Evolutionary conservation across 2,113 vertebrate genomes (phyloP), one percentile per base, ranked within the genome.

Genomic region (Mohoua ochrocephala): DNA sequence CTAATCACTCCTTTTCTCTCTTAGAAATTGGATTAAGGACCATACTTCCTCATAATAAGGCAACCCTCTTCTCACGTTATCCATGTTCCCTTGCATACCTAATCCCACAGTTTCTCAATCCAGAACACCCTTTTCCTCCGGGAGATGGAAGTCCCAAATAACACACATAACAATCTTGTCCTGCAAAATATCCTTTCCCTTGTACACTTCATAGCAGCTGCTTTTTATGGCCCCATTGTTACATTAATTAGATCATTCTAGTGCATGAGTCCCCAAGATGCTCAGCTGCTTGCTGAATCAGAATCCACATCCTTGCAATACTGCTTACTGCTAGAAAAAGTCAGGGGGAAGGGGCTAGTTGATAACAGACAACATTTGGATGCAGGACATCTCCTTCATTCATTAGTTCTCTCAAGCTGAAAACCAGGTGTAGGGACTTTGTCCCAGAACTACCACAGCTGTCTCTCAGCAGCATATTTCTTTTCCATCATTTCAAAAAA

Each of bases 31-130:
- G 3, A 39, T 85, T 57, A 59, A 70, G 12, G 4, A 59, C 11
- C 16, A 45, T 8, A 39, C 5, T 65, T 82, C 64, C 4, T 41
- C 19, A 33, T 28, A 64, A 47, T 8, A 57, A 52, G 7, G 3
- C 35, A 70, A 52, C 3, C 15, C 3, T 59, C 9, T 19, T 23
- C 37, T 42, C 18, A 21, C 4, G 0, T 17, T 67, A 26, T 7
- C 19, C 3, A 21, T 12, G 2, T 4, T 33, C 18, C 10, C 6
- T 49, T 14, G 2, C 12, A n/a, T 15, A n/a, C 31, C 7, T 54
- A 23, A 53, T 41, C 16, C 50, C 31, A 39, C 9, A 75, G 16
- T 13, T 91, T 53, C 28, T 41, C 31, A 45, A 22, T 15, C 39
- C 19, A 79, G 61, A 79, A 13, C 4, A 28, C 2, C 8, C 10